phyloP scores from a whole-genome alignment of 2,797 vertebrate genomes.

The Thalassophryne amazonica region DNA sequence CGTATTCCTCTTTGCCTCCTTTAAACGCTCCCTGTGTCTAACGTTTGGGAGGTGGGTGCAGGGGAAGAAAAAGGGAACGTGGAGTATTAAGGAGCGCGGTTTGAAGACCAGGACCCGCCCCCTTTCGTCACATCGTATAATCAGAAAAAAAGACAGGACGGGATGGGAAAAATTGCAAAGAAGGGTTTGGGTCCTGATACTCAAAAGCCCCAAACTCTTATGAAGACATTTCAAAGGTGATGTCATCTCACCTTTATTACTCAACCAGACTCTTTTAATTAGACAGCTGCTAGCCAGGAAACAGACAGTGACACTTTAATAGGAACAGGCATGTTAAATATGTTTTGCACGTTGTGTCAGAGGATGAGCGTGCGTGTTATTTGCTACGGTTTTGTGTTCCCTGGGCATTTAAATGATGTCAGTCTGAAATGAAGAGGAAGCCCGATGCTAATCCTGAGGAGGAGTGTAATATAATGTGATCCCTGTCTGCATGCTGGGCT shows the following conservation, averaged over 20 bases:
- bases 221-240: neutral
- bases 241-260: conserved; percentile 14
- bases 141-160: conserved; percentile 34
- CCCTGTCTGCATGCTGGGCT: conserved; percentile 53
- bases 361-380: neutral
- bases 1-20: conserved; percentile 4
- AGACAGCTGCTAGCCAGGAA: conserved; percentile 5
- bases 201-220: conserved; percentile 40
- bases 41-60: conserved; percentile 3
- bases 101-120: conserved; percentile 70
- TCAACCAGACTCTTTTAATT: conserved; percentile 46
- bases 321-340: conserved; percentile 55
- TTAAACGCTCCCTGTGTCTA: conserved; percentile 34
- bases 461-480: conserved; percentile 49
- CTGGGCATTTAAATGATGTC: conserved; percentile 56
- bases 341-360: conserved; percentile 10
- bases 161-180: no score
- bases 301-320: conserved; percentile 45
- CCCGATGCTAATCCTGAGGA: conserved; percentile 56
- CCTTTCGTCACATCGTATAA: conserved; percentile 11
- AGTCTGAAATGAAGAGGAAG: conserved; percentile 57
- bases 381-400: conserved; percentile 43
- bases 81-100: conserved; percentile 46
- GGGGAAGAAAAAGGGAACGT: conserved; percentile 21
- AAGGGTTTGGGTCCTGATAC: conserved; percentile 53